Conservation (phyloP, 1,140 invertebrate species). For the Cylas formicarius region DNA sequence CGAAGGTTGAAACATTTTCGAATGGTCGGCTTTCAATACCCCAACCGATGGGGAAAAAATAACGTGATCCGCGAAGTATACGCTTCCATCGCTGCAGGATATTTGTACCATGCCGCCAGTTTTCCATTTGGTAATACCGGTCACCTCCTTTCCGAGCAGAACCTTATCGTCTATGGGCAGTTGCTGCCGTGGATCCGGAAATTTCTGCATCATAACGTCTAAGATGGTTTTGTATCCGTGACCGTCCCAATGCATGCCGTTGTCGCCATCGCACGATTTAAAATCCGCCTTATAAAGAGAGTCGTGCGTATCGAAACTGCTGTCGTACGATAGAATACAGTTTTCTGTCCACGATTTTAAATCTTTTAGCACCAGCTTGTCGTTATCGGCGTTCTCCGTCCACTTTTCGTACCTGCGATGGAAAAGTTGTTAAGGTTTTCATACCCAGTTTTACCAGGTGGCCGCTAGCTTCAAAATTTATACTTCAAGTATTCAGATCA, state of each 20-base stretch:
- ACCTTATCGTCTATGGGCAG: constrained; percentile 27
- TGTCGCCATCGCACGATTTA: constrained; percentile 20
- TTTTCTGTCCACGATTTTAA: too few relatives aligned
- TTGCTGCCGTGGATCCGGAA: constrained; percentile 15
- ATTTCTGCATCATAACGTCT: constrained; percentile 26
- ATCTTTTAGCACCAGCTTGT: too few relatives aligned
- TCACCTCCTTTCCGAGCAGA: constrained; percentile 22
- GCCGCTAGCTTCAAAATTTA: too few relatives aligned
- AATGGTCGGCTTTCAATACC: constrained; percentile 56
- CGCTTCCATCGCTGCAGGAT: constrained; percentile 45
- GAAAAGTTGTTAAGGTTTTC: too few relatives aligned
- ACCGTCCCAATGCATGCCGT: constrained; percentile 26
- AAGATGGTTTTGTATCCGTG: constrained; percentile 28
- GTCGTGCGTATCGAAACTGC: constrained; percentile 4
- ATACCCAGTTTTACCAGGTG: too few relatives aligned
- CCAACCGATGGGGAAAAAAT: constrained; percentile 62
- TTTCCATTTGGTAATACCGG: constrained; percentile 20
- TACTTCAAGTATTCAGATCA: too few relatives aligned
- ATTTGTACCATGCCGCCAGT: constrained; percentile 10
- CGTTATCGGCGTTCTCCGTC: too few relatives aligned
- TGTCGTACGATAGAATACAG: too few relatives aligned
- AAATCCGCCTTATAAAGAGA: constrained; percentile 4
- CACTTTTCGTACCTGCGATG: too few relatives aligned
- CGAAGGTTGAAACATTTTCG: constrained; percentile 52
- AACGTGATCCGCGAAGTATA: constrained; percentile 53